Evolutionary conservation across 2,113 vertebrate species (phyloP), one percentile per base, ranked within the genome.

Genomic region (Larimichthys polyactis): DNA sequence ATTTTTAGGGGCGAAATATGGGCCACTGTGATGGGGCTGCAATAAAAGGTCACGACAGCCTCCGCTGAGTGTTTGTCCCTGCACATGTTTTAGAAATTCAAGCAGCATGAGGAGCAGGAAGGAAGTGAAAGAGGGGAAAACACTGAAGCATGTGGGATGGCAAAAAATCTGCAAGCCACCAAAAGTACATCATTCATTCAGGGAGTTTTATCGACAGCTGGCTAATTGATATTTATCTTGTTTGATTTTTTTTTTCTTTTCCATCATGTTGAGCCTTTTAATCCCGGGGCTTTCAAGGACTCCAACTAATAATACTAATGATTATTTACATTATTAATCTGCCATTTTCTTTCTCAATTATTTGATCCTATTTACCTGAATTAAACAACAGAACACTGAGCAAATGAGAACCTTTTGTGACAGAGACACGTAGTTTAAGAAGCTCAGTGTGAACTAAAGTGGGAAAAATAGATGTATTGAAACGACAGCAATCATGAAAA

Each of bases 21-120:
- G 59, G 69, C 14, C n/a, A 4, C 20, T n/a, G 74, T 24, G 58
- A 82, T 49, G 20, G 7, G 32, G 79, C 8, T 24, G 75, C 51
- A 68, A 65, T 64, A 63, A 78, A 81, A 78, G 51, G 69, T 78
- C 71, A 80, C 27, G 27, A 75, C 32, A 5, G 27, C 40, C 48
- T 58, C 54, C 1, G 29, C 40, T 67, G 29, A 77, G 67, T 32
- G 12, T 82, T 24, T 20, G 40, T 58, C 48, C 40, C 22, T 24
- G 19, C 0, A 4, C 17, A 27, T n/a, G 44, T 19, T 66, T 22
- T 19, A 6, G 11, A 54, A 76, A 59, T 36, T 32, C 46, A 70
- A 60, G 52, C 20, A 2, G 17, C 43, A 43, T 6, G 44, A 51
- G n/a, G 15, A 77, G 15, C 5, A 46, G 40, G 75, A 20, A 62